Conservation (phyloP, 2,888 invertebrate genomes). For the Clitarchus hookeri region DNA sequence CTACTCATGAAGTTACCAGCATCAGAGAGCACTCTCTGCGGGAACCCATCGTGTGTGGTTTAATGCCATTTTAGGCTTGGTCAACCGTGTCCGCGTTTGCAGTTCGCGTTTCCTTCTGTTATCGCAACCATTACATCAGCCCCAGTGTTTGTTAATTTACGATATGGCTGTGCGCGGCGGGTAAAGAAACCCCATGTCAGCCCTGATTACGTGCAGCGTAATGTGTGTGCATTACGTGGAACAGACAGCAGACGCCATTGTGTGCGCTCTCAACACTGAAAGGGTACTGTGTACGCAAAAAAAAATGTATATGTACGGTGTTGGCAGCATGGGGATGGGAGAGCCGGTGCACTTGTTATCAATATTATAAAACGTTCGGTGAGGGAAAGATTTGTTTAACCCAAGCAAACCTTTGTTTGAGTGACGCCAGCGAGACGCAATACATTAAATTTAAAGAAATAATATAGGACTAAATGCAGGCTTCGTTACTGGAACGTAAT, state of each 20-base stretch:
- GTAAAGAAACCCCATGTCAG: background rate
- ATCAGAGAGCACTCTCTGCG: too few species aligned
- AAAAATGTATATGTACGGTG: background rate
- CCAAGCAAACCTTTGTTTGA: too few species aligned
- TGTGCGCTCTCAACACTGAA: background rate
- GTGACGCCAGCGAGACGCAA: too few species aligned
- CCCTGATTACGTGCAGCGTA: background rate
- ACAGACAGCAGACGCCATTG: background rate
- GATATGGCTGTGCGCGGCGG: background rate
- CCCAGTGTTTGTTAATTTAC: background rate
- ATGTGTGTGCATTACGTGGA: background rate
- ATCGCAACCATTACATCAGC: background rate
- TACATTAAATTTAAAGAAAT: too few species aligned
- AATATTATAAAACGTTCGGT: too few species aligned
- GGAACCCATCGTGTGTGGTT: too few species aligned
- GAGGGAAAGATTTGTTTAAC: too few species aligned
- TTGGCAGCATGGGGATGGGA: too few species aligned
- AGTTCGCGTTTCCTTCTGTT: background rate
- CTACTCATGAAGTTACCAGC: too few species aligned
- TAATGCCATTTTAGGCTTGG: background rate
- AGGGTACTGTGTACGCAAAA: background rate
- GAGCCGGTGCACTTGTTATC: too few species aligned
- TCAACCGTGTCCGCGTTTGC: background rate
- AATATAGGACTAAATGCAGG: too few species aligned
- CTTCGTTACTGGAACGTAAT: too few species aligned